phyloP scores from a whole-genome alignment of 2,888 invertebrate genomes.

The Dione juno region DNA sequence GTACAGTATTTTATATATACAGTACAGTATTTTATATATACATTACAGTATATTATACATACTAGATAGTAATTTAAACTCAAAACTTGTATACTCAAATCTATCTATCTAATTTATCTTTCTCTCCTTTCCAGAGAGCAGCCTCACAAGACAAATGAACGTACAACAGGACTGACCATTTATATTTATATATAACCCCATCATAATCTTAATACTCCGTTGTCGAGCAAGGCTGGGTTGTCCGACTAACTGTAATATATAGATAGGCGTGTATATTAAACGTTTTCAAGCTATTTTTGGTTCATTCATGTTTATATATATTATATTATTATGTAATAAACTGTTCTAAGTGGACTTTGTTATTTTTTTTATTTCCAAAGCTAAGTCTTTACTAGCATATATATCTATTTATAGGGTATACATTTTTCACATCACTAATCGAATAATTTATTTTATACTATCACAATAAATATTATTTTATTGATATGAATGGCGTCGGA shows the following conservation, averaged over 20 bases:
- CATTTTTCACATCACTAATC: too few relatives aligned
- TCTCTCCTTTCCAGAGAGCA: conserved; percentile 66
- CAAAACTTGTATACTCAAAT: too few relatives aligned
- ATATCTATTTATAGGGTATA: too few relatives aligned
- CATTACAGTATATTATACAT: too few relatives aligned
- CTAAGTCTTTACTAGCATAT: too few relatives aligned
- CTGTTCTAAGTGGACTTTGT: conserved; percentile 12
- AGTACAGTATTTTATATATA: too few relatives aligned
- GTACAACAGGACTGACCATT: conserved; percentile 44
- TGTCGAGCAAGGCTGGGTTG: conserved; percentile 81
- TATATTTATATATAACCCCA: conserved; percentile 21
- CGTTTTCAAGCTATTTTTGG: conserved; percentile 9
- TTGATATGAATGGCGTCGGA: too few relatives aligned
- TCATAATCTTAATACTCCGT: conserved; percentile 58
- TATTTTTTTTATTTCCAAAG: neutral
- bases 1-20: too few relatives aligned
- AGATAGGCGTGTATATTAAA: conserved; percentile 47
- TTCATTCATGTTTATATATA: conserved; percentile 24
- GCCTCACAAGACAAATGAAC: conserved; percentile 51
- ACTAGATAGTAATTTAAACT: too few relatives aligned
- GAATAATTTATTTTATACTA: too few relatives aligned
- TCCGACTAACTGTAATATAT: conserved; percentile 66
- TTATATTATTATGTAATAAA: conserved; percentile 19
- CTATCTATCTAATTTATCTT: neutral
- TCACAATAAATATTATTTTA: too few relatives aligned